phyloP scores from a whole-genome alignment of 2,888 invertebrate species.

The Melinaea menophilus region DNA sequence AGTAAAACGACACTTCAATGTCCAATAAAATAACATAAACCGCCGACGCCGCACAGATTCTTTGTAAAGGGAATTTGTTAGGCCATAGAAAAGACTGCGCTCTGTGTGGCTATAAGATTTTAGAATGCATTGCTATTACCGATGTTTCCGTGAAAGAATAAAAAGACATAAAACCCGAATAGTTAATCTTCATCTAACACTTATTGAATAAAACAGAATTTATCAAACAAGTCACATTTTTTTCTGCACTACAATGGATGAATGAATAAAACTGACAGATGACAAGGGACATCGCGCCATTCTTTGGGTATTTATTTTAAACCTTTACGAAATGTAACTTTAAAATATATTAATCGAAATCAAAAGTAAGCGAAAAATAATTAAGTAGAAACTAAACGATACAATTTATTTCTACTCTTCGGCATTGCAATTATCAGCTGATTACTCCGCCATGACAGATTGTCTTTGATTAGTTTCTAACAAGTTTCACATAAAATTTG shows the following conservation, averaged over 20 bases:
- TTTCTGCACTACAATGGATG: constrained; percentile 74
- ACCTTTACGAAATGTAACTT: constrained; percentile 34
- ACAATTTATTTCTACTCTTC: constrained; percentile 52
- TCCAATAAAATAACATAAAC: constrained; percentile 54
- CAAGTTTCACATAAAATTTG: constrained; percentile 8
- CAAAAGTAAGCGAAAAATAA: constrained; percentile 37
- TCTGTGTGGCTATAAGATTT: constrained; percentile 39
- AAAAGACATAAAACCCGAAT: constrained; percentile 48
- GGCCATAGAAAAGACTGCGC: constrained; percentile 41
- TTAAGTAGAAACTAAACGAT: constrained; percentile 40
- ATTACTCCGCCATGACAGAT: constrained; percentile 73
- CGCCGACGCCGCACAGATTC: constrained; percentile 67
- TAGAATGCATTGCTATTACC: constrained; percentile 41
- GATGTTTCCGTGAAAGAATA: constrained; percentile 43
- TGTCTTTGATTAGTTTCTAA: constrained; percentile 36
- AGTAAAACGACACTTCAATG: constrained; percentile 43
- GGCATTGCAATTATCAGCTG: constrained; percentile 74
- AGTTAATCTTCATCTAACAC: constrained; percentile 56
- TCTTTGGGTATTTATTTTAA: constrained; percentile 44
- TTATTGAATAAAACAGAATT: constrained; percentile 63
- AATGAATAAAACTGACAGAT: constrained; percentile 69
- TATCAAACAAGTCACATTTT: constrained; percentile 73
- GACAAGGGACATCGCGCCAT: constrained; percentile 75
- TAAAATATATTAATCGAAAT: constrained; percentile 31
- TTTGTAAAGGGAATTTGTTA: constrained; percentile 63